These are phyloP conservation scores for Octomys mimax DNA, from an alignment of 2,797 vertebrate species.

Conservation along the genomic window DNA sequence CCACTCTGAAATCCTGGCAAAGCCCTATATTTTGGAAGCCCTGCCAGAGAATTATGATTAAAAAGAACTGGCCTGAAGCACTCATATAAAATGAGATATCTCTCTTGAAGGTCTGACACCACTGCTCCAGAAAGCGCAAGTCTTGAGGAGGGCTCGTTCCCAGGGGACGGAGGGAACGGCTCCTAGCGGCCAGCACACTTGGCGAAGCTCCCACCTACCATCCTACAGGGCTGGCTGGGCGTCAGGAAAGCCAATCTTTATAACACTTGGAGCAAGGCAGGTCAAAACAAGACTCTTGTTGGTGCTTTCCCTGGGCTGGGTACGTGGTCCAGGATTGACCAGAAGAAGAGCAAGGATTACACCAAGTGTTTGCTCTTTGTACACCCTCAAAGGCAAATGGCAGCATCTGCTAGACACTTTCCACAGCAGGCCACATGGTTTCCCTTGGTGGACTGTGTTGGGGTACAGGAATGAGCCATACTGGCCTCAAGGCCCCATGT, in stretches of 20 bases:
- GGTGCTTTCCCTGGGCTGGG: background rate
- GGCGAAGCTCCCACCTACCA: background rate
- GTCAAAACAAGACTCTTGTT: background rate
- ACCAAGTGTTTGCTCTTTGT: background rate
- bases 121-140: background rate
- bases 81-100: background rate
- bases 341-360: background rate
- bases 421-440: background rate
- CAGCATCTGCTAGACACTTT: background rate
- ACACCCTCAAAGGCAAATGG: background rate
- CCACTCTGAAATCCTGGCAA: background rate
- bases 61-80: background rate
- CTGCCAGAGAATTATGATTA: background rate
- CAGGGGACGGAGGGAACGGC: background rate
- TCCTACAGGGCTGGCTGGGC: background rate
- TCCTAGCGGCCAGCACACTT: background rate
- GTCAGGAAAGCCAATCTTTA: background rate
- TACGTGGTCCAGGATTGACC: background rate
- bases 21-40: background rate
- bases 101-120: background rate
- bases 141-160: background rate
- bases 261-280: background rate
- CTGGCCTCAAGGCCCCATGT: background rate
- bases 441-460: background rate
- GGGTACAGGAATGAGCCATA: no score